These are phyloP conservation scores for Darevskia mixta DNA, from an alignment of 2,797 vertebrate species.

Conservation along the genomic window DNA sequence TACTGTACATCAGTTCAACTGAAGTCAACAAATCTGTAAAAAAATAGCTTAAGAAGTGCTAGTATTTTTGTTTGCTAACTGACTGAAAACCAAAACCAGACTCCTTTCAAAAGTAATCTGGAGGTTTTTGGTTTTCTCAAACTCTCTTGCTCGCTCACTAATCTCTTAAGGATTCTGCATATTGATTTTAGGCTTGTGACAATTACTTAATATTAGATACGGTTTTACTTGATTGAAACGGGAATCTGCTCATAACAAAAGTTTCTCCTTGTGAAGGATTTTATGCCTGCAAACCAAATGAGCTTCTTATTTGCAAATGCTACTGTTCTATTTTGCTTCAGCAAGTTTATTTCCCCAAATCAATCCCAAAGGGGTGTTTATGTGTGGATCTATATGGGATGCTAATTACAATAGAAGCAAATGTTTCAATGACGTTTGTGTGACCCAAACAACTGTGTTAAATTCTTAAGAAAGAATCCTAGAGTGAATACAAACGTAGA, in stretches of 20 bases:
- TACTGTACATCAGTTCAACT: background rate
- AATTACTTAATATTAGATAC: constrained; percentile 10
- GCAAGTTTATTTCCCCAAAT: background rate
- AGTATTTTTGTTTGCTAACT: background rate
- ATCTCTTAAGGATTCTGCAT: constrained; percentile 14
- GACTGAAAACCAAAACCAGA: background rate
- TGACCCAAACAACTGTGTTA: background rate
- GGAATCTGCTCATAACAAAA: background rate
- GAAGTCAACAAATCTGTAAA: background rate
- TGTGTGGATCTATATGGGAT: background rate
- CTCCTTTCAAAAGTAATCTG: background rate
- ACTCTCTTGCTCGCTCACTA: background rate
- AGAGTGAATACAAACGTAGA: background rate
- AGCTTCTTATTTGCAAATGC: constrained; percentile 12
- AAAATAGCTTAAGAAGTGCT: background rate
- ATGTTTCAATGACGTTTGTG: background rate
- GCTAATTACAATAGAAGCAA: background rate
- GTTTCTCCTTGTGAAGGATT: background rate
- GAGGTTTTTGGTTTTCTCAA: background rate
- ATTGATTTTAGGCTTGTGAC: constrained; percentile 5
- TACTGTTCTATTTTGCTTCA: background rate
- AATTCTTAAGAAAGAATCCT: background rate
- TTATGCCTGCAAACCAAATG: background rate
- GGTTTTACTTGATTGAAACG: constrained; percentile 8
- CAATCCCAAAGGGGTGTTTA: background rate